These are phyloP conservation scores for Pseudolaguvia tuberculata DNA, from an alignment of 2,113 vertebrate species.

Conservation along the genomic window DNA sequence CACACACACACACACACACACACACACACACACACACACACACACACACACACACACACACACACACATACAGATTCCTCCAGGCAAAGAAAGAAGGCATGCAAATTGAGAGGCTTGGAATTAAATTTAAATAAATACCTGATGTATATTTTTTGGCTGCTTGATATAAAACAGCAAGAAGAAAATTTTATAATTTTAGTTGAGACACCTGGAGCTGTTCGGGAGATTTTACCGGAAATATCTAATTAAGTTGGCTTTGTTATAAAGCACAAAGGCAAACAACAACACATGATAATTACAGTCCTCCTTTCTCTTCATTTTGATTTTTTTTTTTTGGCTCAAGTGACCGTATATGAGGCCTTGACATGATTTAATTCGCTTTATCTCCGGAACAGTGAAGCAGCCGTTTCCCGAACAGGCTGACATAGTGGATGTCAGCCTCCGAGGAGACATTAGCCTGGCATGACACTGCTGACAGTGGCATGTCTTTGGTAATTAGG, in stretches of 20 bases:
- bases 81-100: conserved; percentile 31
- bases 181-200: conserved; percentile 14
- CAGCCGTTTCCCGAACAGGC: conserved; percentile 34
- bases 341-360: conserved; percentile 45
- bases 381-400: conserved; percentile 37
- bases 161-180: conserved; percentile 13
- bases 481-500: conserved; percentile 50
- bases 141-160: conserved; percentile 22
- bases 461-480: conserved; percentile 49
- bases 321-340: conserved; percentile 39
- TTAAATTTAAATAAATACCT: conserved; percentile 48
- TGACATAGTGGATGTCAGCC: conserved; percentile 46
- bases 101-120: conserved; percentile 38
- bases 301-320: conserved; percentile 13
- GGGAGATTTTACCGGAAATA: conserved; percentile 40
- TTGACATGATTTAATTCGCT: conserved; percentile 50
- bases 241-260: conserved; percentile 54
- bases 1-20: too few relatives aligned
- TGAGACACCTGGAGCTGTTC: conserved; percentile 36
- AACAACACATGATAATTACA: conserved; percentile 49
- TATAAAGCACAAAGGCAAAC: conserved; percentile 46
- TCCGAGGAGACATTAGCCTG: conserved; percentile 44
- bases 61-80: conserved; percentile 12
- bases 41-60: too few relatives aligned
- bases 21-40: too few relatives aligned